A percentile compares a stretch with the other conserved stretches of the same genome.
Conservation (phyloP, 1,140 invertebrate genomes). For the Maniola jurtina region DNA sequence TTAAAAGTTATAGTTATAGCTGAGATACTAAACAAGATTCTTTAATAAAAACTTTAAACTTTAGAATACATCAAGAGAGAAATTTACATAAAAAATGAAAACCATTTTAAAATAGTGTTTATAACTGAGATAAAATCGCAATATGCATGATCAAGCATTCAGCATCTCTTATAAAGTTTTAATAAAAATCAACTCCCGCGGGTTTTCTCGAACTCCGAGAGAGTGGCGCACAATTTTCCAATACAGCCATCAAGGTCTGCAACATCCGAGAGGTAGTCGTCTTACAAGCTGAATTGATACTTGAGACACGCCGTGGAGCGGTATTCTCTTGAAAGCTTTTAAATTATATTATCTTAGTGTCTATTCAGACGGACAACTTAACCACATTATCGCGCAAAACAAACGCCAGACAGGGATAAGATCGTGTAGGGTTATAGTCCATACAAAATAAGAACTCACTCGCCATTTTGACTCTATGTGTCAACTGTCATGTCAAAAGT, state of each 20-base stretch:
- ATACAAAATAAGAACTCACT: too few species aligned
- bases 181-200: conserved; percentile 63
- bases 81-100: conserved; percentile 10
- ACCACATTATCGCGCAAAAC: too few species aligned
- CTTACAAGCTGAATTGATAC: conserved; percentile 78
- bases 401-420: too few species aligned
- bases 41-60: too few species aligned
- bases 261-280: conserved; percentile 66
- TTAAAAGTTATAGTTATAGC: too few species aligned
- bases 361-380: too few species aligned
- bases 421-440: too few species aligned
- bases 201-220: conserved; percentile 48
- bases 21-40: too few species aligned
- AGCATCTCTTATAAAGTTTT: too few species aligned
- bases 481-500: too few species aligned
- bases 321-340: conserved; percentile 78
- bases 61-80: too few species aligned
- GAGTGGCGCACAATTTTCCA: conserved; percentile 68
- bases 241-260: conserved; percentile 70
- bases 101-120: background rate
- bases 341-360: conserved; percentile 69
- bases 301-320: conserved; percentile 72
- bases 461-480: too few species aligned
- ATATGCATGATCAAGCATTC: conserved; percentile 26
- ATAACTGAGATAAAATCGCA: conserved; percentile 15